These are phyloP conservation scores for Aphidoletes aphidimyza DNA, from an alignment of 2,888 invertebrate genomes.

Conservation along the genomic window DNA sequence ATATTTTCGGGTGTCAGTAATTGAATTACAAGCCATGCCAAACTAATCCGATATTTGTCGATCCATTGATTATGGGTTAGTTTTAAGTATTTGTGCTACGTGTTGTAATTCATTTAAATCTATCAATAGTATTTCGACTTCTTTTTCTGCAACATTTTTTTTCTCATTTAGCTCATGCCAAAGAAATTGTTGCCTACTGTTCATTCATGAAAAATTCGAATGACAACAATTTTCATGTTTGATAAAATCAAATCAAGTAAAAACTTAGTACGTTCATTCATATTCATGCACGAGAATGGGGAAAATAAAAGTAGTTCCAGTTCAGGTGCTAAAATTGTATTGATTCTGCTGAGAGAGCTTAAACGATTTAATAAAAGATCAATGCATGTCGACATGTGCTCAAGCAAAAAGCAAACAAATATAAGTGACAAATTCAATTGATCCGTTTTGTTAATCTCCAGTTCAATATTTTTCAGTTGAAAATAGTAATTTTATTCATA, in stretches of 20 bases:
- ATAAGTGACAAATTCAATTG: slow-evolving; percentile 23
- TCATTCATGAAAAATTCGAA: too few species aligned
- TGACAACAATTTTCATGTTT: not conserved
- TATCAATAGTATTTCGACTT: not conserved
- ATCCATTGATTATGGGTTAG: slow-evolving; percentile 32
- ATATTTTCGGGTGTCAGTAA: not conserved
- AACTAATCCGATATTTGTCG: slow-evolving; percentile 31
- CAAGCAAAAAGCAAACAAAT: slow-evolving; percentile 10
- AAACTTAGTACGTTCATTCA: not conserved
- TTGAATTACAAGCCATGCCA: slow-evolving; percentile 19
- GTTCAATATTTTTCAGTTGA: too few species aligned
- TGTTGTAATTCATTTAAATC: not conserved
- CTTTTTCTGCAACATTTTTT: not conserved
- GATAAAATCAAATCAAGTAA: too few species aligned
- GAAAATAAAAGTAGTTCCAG: not conserved
- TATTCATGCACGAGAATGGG: not conserved
- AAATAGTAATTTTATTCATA: not conserved
- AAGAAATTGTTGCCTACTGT: too few species aligned
- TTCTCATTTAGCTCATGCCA: not conserved
- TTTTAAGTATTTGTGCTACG: not conserved
- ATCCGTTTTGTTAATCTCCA: not conserved
- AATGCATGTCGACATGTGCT: slow-evolving; percentile 1
- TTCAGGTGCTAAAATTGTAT: not conserved
- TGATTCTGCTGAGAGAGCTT: not conserved
- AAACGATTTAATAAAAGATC: not conserved